Percentiles rank a stretch among this genome's conserved stretches.
Evolutionary conservation across 2,113 vertebrate species (phyloP).

Genomic region (Pedionomus torquatus): DNA sequence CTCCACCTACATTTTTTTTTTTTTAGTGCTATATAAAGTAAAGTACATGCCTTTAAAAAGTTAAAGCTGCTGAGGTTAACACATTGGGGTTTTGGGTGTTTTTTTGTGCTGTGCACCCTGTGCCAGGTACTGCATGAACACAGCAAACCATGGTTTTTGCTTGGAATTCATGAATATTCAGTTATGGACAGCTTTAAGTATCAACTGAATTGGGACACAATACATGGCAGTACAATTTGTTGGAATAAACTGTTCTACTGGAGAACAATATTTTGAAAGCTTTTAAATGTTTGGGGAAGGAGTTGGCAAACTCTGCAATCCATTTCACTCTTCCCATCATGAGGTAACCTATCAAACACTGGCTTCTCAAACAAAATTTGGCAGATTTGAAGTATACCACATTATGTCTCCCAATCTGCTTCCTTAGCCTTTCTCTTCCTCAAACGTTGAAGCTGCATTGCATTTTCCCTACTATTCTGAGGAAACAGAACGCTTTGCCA

Average conservation of each 20-base stretch:
- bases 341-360: constrained; percentile 7
- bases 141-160: not conserved
- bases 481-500: not conserved
- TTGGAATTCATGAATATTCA: constrained; percentile 2
- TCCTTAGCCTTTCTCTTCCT: not conserved
- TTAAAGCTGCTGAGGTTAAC: not conserved
- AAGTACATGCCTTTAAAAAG: not conserved
- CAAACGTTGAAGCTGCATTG: not conserved
- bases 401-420: constrained; percentile 52
- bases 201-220: not conserved
- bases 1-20: not conserved
- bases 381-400: not conserved
- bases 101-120: not conserved
- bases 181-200: not conserved
- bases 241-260: not conserved
- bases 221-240: not conserved
- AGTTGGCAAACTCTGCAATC: not conserved
- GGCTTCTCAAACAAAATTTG: constrained; percentile 23
- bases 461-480: not conserved
- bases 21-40: not conserved
- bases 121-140: not conserved
- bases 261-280: constrained; percentile 41
- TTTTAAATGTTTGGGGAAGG: constrained; percentile 20
- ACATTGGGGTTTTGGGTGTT: fast-evolving
- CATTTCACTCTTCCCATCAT: not conserved